Percentiles rank a stretch among this genome's conserved stretches.
Evolutionary conservation across 1,140 invertebrate genomes (phyloP).

Genomic region (Cydia pomonella): DNA sequence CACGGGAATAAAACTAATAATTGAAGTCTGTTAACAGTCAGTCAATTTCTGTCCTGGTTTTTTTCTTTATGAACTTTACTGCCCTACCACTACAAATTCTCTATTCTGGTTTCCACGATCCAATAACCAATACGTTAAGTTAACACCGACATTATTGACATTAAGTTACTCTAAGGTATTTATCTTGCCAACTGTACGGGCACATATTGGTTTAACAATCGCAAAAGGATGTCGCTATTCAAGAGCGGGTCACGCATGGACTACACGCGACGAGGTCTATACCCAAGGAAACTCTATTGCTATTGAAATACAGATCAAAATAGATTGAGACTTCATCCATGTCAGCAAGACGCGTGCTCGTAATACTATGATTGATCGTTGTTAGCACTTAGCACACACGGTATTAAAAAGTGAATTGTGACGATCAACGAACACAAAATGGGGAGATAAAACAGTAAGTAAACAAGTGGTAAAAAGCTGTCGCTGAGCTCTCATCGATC

Average conservation of each 20-base stretch:
- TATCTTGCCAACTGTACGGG: constrained; percentile 1
- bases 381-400: constrained; percentile 57
- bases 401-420: constrained; percentile 42
- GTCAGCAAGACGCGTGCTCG: constrained; percentile 40
- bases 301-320: not conserved
- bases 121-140: not conserved
- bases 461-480: constrained; percentile 26
- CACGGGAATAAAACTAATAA: no score
- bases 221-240: constrained; percentile 49
- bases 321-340: not conserved
- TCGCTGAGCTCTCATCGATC: constrained; percentile 16
- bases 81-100: not conserved
- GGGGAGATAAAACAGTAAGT: constrained; percentile 28
- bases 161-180: not conserved
- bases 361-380: constrained; percentile 65
- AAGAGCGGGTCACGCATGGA: constrained; percentile 50
- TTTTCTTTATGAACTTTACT: no score
- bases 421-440: constrained; percentile 28
- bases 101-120: not conserved
- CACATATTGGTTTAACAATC: constrained; percentile 45
- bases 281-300: not conserved
- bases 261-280: constrained; percentile 52
- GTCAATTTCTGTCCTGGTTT: no score
- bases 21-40: no score
- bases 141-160: not conserved